These are phyloP conservation scores for Ladona fulva DNA, from an alignment of 1,140 invertebrate species.

Conservation along the genomic window DNA sequence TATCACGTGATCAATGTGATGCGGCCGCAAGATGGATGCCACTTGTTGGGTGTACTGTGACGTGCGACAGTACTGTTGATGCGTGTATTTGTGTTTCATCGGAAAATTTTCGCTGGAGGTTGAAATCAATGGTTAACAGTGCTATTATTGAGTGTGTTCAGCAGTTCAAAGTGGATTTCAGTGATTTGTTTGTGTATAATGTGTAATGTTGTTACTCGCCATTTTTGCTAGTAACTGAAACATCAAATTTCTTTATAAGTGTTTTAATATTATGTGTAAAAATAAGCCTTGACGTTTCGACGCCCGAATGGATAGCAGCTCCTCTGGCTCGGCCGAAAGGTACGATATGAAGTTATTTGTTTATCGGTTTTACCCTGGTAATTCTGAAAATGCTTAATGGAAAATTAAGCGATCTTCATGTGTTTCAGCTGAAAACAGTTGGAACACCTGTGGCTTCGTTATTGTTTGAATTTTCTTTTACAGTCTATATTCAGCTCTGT, in stretches of 20 bases:
- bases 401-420: not conserved
- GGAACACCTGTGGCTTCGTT: conserved; percentile 2
- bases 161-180: not conserved
- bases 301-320: not conserved
- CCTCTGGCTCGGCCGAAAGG: not conserved
- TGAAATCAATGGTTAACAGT: not conserved
- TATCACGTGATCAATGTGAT: not conserved
- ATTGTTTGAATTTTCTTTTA: not conserved
- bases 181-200: not conserved
- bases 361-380: not conserved
- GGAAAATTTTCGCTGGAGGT: not conserved
- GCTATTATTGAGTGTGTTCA: not conserved
- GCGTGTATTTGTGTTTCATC: not conserved
- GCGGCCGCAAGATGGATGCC: not conserved
- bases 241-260: not conserved
- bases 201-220: conserved; percentile 3
- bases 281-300: not conserved
- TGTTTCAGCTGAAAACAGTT: conserved; percentile 1
- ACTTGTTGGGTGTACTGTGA: conserved; percentile 4
- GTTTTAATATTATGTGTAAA: not conserved
- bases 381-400: not conserved
- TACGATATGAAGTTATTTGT: not conserved
- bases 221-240: conserved; percentile 1
- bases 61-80: not conserved
- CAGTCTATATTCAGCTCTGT: too few relatives aligned